These are phyloP conservation scores for Pithys albifrons DNA, from an alignment of 2,113 vertebrate genomes.

Conservation along the genomic window DNA sequence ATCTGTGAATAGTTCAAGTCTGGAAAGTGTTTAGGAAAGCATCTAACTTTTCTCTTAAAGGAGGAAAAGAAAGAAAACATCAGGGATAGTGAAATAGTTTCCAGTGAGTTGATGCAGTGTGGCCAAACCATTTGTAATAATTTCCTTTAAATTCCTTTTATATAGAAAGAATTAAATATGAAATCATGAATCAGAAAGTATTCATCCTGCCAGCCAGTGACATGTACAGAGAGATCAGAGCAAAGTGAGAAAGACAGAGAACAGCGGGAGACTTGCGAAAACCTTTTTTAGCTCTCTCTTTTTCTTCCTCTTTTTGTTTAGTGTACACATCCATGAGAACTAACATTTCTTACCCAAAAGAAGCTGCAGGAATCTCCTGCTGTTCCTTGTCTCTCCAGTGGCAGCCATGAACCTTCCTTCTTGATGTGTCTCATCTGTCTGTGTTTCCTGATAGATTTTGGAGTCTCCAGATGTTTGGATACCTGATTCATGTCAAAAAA, in stretches of 20 bases:
- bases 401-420: conserved; percentile 41
- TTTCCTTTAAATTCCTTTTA: conserved; percentile 56
- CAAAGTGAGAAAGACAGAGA: conserved; percentile 57
- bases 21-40: conserved; percentile 46
- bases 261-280: conserved; percentile 46
- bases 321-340: conserved; percentile 12
- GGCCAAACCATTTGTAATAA: conserved; percentile 47
- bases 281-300: conserved; percentile 28
- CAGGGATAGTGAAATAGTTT: conserved; percentile 44
- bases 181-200: conserved; percentile 56
- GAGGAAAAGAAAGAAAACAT: background rate
- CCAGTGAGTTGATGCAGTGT: conserved; percentile 23
- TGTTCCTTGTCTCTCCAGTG: background rate
- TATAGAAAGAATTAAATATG: conserved; percentile 53
- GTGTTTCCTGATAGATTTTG: conserved; percentile 60
- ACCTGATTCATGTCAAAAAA: conserved; percentile 51
- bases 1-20: conserved; percentile 16
- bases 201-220: conserved; percentile 47
- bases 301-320: conserved; percentile 60
- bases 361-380: conserved; percentile 21
- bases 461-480: conserved; percentile 34
- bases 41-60: conserved; percentile 5
- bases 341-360: conserved; percentile 55
- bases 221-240: conserved; percentile 51
- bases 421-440: conserved; percentile 39